Base-by-base conservation (phyloP, 2,113 vertebrate species). In the Hemiscyllium ocellatum region DNA sequence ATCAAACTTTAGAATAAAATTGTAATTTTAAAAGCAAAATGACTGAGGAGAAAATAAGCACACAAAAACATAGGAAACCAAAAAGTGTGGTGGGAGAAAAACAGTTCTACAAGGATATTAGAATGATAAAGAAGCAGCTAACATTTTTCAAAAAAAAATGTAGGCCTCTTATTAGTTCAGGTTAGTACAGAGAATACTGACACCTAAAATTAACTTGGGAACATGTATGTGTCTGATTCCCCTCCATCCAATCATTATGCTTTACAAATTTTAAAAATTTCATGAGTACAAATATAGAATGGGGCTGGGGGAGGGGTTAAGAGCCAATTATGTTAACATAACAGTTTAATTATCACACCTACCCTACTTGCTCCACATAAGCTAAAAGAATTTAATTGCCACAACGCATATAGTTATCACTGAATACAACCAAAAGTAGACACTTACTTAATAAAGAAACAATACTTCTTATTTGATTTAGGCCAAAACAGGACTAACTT, bases 381-480 rank as follows among this genome's bases (percentile, higher is more conserved):
- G 33, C 89, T 66, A 93, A 93, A n/a, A 91, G 7, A 89, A 89
- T 29, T 91, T 37, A 91, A 61, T 91, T n/a, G 29, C n/a, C 89
- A 61, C 22, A 61, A 87, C 33, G 56, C 33, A 93, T 93, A 66
- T 93, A 66, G n/a, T 93, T 68, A 37, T 19, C 8, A 93, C 33
- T 0, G 33, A 93, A 20, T 65, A 29, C 29, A 65, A 15, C 33
- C 42, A 65, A 91, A 91, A 65, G 56, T 15, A n/a, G 52, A 33
- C 52, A n/a, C 37, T 47, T 61, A 29, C 56, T 29, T 65, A 66
- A 66, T 22, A 66, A 93, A 66, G 56, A 20, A 93, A 37, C 5
- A 91, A 20, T 66, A 61, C 1, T 66, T 89, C 33, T 50, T 33
- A 37, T 22, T 66, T 65, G 89, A 91, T 65, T 83, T 66, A 37